phyloP scores from a whole-genome alignment of 2,113 vertebrate genomes.

The Carassius auratus region DNA sequence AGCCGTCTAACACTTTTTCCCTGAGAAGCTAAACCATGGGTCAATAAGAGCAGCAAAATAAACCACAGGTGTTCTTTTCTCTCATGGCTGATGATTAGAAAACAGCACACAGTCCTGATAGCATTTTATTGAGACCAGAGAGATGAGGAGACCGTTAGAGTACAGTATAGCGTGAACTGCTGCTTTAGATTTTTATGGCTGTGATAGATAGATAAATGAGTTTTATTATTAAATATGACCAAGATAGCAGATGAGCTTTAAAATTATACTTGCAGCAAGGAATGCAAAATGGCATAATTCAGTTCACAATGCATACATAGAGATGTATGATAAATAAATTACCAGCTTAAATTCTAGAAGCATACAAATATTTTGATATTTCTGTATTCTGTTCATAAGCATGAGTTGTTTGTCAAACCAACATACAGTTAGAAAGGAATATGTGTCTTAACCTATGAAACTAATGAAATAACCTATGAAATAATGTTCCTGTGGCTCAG shows the following conservation, averaged over 20 bases:
- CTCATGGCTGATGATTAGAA: constrained; percentile 12
- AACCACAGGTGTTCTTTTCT: constrained; percentile 2
- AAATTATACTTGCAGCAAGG: not conserved
- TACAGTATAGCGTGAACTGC: not conserved
- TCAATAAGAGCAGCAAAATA: constrained; percentile 22
- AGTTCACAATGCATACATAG: not conserved
- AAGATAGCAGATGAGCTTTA: not conserved
- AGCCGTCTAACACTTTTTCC: not conserved
- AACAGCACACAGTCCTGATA: not conserved
- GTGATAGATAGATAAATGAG: not conserved
- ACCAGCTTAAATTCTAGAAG: not conserved
- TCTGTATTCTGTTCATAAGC: not conserved
- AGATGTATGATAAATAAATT: not conserved
- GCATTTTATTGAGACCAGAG: not conserved
- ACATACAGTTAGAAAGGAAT: not conserved
- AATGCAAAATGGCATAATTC: not conserved
- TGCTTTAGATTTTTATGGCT: constrained; percentile 6
- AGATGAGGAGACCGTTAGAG: not conserved
- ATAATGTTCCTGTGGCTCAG: no score
- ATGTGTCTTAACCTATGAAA: not conserved
- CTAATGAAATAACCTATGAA: no score
- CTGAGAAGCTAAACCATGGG: not conserved
- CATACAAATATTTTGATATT: not conserved
- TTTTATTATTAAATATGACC: not conserved
- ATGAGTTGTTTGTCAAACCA: constrained; percentile 8